Evolutionary conservation across 2,888 invertebrate species (phyloP).

Genomic region (Lasioglossum malachurum): DNA sequence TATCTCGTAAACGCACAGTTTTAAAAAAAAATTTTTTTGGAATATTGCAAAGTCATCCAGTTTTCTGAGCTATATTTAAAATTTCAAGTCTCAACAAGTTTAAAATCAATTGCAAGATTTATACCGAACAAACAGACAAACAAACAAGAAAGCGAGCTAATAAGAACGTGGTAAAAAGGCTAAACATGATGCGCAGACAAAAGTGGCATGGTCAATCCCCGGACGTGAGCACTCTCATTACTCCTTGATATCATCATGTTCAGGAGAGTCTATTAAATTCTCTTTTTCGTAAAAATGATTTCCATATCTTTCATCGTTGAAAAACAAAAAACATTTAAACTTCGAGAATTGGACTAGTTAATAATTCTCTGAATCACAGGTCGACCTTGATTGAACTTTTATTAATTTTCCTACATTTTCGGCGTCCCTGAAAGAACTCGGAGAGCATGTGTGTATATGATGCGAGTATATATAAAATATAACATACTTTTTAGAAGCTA

Average conservation of each 20-base stretch:
- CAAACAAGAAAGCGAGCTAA: too few relatives aligned
- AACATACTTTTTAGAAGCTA: conserved; percentile 53
- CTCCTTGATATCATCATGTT: not conserved
- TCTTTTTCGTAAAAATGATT: not conserved
- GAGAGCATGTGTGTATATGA: conserved; percentile 25
- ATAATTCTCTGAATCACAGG: not conserved
- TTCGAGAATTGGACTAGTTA: not conserved
- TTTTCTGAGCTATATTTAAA: too few relatives aligned
- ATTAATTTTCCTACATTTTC: conserved; percentile 11
- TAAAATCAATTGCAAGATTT: too few relatives aligned
- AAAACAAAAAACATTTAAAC: not conserved
- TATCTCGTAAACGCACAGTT: too few relatives aligned
- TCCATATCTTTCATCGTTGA: not conserved
- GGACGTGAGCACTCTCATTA: too few relatives aligned
- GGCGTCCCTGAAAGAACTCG: conserved; percentile 34
- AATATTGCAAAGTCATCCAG: too few relatives aligned
- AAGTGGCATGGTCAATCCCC: too few relatives aligned
- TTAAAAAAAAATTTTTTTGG: too few relatives aligned
- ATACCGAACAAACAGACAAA: too few relatives aligned
- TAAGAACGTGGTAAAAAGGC: too few relatives aligned
- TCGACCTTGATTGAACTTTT: conserved; percentile 1
- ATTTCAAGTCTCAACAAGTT: too few relatives aligned
- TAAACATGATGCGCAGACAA: too few relatives aligned
- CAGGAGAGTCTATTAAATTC: not conserved
- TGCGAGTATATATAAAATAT: conserved; percentile 47